Evolutionary conservation across 2,113 vertebrate species (phyloP).

Genomic region (Channa maculata): DNA sequence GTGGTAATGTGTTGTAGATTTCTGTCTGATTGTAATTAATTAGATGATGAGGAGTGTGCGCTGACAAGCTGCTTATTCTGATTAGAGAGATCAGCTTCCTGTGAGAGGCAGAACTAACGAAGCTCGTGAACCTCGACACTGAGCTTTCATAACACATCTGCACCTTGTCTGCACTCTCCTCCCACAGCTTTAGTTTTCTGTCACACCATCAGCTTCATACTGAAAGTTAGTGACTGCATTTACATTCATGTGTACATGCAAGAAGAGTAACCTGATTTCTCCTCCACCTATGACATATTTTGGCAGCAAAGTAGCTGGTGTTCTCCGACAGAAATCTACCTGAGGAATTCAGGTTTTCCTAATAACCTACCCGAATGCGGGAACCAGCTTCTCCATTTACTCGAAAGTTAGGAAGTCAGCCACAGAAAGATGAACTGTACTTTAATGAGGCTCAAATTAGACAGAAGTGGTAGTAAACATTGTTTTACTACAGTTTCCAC

Average conservation of each 20-base stretch:
- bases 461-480: too few relatives aligned
- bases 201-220: constrained; percentile 13
- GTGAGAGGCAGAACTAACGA: constrained; percentile 78
- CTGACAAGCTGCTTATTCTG: constrained; percentile 83
- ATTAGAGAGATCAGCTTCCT: constrained; percentile 80
- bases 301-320: too few relatives aligned
- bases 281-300: too few relatives aligned
- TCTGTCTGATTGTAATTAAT: constrained; percentile 83
- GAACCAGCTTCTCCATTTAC: too few relatives aligned
- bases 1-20: constrained; percentile 74
- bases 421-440: too few relatives aligned
- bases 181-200: constrained; percentile 18
- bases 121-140: constrained; percentile 58
- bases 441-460: too few relatives aligned
- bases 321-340: too few relatives aligned
- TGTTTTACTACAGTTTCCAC: too few relatives aligned
- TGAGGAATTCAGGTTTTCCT: too few relatives aligned
- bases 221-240: background rate
- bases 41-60: constrained; percentile 80
- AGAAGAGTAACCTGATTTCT: too few relatives aligned
- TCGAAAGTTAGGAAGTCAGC: too few relatives aligned
- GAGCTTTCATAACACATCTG: constrained; percentile 44
- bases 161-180: constrained; percentile 37
- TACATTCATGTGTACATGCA: background rate
- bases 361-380: too few relatives aligned